These are phyloP conservation scores for Epinephelus moara DNA, from an alignment of 2,113 vertebrate genomes.

Conservation along the genomic window DNA sequence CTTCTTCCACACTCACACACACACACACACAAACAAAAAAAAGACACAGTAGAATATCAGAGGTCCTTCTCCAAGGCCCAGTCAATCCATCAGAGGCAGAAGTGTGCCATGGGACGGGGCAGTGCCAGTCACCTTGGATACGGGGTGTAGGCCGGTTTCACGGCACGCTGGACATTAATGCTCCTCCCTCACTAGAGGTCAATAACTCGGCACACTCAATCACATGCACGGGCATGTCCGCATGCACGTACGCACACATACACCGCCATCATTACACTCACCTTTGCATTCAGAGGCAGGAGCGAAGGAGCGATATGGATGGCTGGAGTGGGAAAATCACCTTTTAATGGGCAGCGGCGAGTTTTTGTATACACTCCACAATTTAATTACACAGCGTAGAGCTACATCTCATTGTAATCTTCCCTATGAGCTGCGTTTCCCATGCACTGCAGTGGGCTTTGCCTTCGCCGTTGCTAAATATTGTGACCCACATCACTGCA, in stretches of 20 bases:
- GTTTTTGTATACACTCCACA: slow-evolving; percentile 47
- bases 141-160: slow-evolving; percentile 73
- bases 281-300: slow-evolving; percentile 43
- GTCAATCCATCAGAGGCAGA: slow-evolving; percentile 76
- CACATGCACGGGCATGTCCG: slow-evolving; percentile 47
- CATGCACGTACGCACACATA: slow-evolving; percentile 6
- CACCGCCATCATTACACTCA: slow-evolving; percentile 32
- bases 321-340: slow-evolving; percentile 60
- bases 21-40: not conserved
- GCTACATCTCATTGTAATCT: slow-evolving; percentile 41
- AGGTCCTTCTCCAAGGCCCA: slow-evolving; percentile 64
- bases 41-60: slow-evolving; percentile 16
- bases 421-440: slow-evolving; percentile 15
- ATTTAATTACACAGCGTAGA: slow-evolving; percentile 51
- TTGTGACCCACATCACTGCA: slow-evolving; percentile 80
- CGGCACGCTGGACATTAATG: slow-evolving; percentile 78
- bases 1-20: not conserved
- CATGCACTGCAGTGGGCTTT: slow-evolving; percentile 38
- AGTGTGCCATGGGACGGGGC: slow-evolving; percentile 68
- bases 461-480: slow-evolving; percentile 71
- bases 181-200: slow-evolving; percentile 76
- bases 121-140: slow-evolving; percentile 80
- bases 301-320: slow-evolving; percentile 29
- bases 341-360: slow-evolving; percentile 45
- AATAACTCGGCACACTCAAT: slow-evolving; percentile 71